Base-by-base conservation (phyloP, 37 sponge, comb jelly and placozoan genomes). In the Chondrosia reniformis region DNA sequence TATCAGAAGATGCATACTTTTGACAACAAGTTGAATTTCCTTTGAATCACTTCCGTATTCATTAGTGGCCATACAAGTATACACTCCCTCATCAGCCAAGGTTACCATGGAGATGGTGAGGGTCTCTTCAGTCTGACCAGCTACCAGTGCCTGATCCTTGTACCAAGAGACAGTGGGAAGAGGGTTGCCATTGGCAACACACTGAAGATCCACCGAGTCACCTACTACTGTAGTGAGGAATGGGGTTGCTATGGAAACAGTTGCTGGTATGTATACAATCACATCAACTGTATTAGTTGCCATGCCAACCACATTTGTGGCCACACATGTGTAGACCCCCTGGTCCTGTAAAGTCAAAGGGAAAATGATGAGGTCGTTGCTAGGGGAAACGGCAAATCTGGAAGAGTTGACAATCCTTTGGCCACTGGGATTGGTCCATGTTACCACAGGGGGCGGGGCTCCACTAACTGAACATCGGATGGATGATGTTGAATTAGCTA, bases 61-160 rank as follows among this genome's bases (percentile, higher is more conserved):
- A 34, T 89, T 89, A 55, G 24, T 81, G 30, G 89, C 89, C 12
- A 40, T 73, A 61, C 89, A 89, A 10, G 79, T 84, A 43, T 89
- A 89, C 12, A 19, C 24, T 45, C 89, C 89, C 4, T 28, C 74
- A 63, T 30, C 40, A 21, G n/a, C 44, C 24, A 34, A 74, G 24
- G 75, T 63, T 24, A 31, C 83, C 52, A 33, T 62, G 71, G 87
- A 10, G 46, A 87, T 74, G 52, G 75, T 58, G 32, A 74, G 76
- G 15, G 49, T 74, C 10, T 76, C 17, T 33, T 28, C 63, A 10
- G 24, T 27, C 25, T 56, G 79, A 52, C 79, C 74, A 0, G 78
- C 34, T 27, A 87, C 74, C 0, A 33, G 33, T 3, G 62, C 9
- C 6, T 79, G 78, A 30, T 87, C 56, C 52, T 76, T 38, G 25